phyloP scores from a whole-genome alignment of 2,888 invertebrate species.

The Napeogenes sylphis region DNA sequence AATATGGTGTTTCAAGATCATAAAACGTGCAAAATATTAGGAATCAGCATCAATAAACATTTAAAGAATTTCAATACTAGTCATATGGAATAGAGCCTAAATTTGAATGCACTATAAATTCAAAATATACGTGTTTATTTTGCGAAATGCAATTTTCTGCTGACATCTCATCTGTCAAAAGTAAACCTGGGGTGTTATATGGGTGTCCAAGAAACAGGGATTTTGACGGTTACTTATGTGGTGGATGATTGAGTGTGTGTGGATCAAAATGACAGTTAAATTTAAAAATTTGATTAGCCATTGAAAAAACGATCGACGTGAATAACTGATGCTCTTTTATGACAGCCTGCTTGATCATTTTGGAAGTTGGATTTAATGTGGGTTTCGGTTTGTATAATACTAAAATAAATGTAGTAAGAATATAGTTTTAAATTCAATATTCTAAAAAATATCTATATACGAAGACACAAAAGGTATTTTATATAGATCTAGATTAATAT shows the following conservation, averaged over 20 bases:
- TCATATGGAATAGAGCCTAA: conserved; percentile 9
- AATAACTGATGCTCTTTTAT: conserved; percentile 7
- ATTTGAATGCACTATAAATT: conserved; percentile 12
- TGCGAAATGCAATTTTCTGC: conserved; percentile 45
- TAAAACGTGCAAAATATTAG: conserved; percentile 1
- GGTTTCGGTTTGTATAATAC: background rate
- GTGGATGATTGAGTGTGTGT: conserved; percentile 30
- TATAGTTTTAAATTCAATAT: too few relatives aligned
- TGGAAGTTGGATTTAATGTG: conserved; percentile 9
- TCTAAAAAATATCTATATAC: too few relatives aligned
- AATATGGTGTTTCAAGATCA: conserved; percentile 3
- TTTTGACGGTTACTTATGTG: conserved; percentile 35
- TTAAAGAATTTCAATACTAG: conserved; percentile 7
- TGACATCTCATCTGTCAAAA: conserved; percentile 56
- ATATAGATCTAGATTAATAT: too few relatives aligned
- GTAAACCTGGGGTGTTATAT: conserved; percentile 54
- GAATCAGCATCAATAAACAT: background rate
- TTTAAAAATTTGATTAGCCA: conserved; percentile 28
- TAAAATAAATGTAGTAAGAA: too few relatives aligned
- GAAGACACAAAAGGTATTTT: too few relatives aligned
- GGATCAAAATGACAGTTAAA: conserved; percentile 29
- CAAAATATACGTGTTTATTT: conserved; percentile 26
- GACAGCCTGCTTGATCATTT: conserved; percentile 8
- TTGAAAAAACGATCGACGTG: conserved; percentile 17
- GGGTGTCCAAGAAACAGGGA: conserved; percentile 48